These are phyloP conservation scores for Stegodyphus mimosarum DNA, from an alignment of 1,140 invertebrate species.

Conservation along the genomic window DNA sequence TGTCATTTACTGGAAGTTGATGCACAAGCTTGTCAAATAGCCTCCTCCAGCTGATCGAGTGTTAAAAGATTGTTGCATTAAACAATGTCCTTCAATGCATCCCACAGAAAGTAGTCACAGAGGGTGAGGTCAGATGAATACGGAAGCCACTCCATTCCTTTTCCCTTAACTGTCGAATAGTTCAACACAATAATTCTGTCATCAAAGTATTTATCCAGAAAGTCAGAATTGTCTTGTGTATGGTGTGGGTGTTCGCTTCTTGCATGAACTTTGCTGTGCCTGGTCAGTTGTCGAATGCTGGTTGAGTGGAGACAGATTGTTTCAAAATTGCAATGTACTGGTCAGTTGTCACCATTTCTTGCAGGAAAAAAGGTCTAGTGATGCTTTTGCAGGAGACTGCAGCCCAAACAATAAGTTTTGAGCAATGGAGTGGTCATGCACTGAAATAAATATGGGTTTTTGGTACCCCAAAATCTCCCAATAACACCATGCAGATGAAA, in stretches of 20 bases:
- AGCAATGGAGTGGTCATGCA: not conserved
- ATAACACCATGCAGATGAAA: not conserved
- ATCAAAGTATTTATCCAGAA: not conserved
- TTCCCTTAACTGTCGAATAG: not conserved
- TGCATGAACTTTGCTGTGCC: not conserved
- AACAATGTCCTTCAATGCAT: not conserved
- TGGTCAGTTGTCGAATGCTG: not conserved
- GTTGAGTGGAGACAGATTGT: not conserved
- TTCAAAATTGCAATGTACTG: not conserved
- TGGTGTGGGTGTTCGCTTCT: not conserved
- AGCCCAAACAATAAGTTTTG: not conserved
- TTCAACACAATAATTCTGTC: not conserved
- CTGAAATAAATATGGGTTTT: not conserved
- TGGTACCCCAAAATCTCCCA: not conserved
- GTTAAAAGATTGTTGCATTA: not conserved
- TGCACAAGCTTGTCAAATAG: not conserved
- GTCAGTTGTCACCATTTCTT: not conserved
- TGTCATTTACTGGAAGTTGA: not conserved
- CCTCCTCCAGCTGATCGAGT: not conserved
- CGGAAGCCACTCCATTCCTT: not conserved
- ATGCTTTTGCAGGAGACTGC: not conserved
- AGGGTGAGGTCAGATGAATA: not conserved
- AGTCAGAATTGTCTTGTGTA: not conserved
- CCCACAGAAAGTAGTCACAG: not conserved
- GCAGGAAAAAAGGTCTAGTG: not conserved